Conservation (phyloP, 2,113 vertebrate genomes). For the Motacilla tschutschensis region DNA sequence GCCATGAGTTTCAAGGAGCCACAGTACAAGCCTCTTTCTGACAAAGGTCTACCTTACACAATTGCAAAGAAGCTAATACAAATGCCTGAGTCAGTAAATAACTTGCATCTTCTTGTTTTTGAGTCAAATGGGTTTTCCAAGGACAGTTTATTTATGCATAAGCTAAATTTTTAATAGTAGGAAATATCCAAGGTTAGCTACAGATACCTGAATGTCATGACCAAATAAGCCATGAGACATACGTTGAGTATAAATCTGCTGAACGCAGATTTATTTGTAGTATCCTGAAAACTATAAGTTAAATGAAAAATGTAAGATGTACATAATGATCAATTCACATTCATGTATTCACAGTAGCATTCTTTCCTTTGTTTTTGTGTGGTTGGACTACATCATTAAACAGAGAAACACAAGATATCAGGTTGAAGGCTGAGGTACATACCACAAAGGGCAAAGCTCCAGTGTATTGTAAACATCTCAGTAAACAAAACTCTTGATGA, state of each 20-base stretch:
- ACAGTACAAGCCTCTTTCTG: background rate
- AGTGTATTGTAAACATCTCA: background rate
- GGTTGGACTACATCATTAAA: background rate
- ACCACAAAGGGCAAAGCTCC: background rate
- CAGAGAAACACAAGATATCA: background rate
- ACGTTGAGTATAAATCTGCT: background rate
- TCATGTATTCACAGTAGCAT: background rate
- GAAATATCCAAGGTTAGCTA: background rate
- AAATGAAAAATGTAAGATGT: background rate
- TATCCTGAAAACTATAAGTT: background rate
- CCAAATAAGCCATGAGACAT: background rate
- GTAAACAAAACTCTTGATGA: slow-evolving; percentile 17
- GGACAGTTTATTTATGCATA: background rate
- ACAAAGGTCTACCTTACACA: background rate
- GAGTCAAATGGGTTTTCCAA: background rate
- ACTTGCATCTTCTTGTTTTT: background rate
- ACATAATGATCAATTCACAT: background rate
- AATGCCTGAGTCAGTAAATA: background rate
- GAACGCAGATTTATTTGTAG: background rate
- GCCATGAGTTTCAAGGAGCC: background rate
- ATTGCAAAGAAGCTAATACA: background rate
- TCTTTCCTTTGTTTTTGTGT: background rate
- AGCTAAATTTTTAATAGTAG: background rate
- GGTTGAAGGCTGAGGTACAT: background rate
- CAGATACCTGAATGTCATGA: background rate